Evolutionary conservation across 64 coral and sea anemone genomes (phyloP).

Genomic region (Montipora cactus): DNA sequence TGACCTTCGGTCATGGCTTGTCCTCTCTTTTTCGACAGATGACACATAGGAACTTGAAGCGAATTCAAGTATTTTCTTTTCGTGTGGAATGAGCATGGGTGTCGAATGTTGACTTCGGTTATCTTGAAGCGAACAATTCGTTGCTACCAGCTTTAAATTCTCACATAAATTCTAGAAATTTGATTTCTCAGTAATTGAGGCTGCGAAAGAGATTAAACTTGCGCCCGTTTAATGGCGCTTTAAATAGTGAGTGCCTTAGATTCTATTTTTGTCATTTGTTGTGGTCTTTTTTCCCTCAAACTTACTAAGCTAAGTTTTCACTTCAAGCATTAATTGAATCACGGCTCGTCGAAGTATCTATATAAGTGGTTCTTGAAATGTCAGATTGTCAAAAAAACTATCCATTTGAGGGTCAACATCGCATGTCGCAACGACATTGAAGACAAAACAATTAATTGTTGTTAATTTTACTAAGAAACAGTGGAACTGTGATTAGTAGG

Average conservation of each 20-base stretch:
- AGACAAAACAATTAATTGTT: too few relatives aligned
- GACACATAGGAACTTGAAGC: background rate
- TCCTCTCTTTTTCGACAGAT: too few relatives aligned
- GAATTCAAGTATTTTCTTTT: background rate
- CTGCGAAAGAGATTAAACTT: background rate
- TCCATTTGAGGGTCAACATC: background rate
- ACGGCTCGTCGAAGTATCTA: too few relatives aligned
- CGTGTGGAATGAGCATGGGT: conserved; percentile 2
- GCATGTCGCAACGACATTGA: too few relatives aligned
- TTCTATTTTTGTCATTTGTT: background rate
- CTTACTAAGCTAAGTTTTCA: background rate
- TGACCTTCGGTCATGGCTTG: background rate
- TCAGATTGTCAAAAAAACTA: background rate
- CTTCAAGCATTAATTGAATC: too few relatives aligned
- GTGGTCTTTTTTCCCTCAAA: background rate
- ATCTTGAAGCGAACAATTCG: background rate
- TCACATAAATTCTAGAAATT: background rate
- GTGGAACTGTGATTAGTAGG: too few relatives aligned
- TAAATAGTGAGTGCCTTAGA: background rate
- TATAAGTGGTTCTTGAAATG: background rate
- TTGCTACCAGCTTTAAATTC: conserved; percentile 14
- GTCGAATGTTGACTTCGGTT: conserved; percentile 18
- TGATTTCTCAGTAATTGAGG: background rate
- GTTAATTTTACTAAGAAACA: too few relatives aligned
- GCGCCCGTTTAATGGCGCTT: background rate